Conservation (phyloP, 2,888 invertebrate species). For the Acholoe squamosa region DNA sequence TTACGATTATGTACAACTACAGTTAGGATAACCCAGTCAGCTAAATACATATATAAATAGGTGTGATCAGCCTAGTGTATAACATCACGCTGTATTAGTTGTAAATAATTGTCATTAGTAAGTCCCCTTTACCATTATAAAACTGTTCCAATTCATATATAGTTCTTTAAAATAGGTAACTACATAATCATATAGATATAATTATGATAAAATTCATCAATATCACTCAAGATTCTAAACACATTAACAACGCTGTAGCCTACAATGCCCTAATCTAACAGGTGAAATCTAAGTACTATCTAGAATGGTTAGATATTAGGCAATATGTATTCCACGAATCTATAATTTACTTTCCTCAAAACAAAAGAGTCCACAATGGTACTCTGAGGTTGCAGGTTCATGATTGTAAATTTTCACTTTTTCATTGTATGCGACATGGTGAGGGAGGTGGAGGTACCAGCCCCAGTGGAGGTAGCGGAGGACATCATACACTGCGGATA, state of each 20-base stretch:
- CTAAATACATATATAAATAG: neutral
- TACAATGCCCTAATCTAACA: neutral
- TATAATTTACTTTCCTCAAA: no score
- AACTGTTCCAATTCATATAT: no score
- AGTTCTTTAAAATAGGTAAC: neutral
- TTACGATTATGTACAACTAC: slow-evolving; percentile 8
- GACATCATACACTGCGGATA: slow-evolving; percentile 49
- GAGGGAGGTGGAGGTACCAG: neutral
- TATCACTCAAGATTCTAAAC: slow-evolving; percentile 18
- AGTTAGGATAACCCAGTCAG: slow-evolving; percentile 2
- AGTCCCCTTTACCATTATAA: neutral
- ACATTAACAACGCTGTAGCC: neutral
- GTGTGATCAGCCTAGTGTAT: neutral
- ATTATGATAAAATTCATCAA: neutral
- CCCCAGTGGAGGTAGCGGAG: neutral
- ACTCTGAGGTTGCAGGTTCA: neutral
- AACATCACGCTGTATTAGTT: slow-evolving; percentile 20
- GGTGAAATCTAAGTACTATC: neutral
- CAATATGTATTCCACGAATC: no score
- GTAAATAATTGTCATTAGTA: neutral
- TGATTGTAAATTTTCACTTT: neutral
- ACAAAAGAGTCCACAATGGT: no score
- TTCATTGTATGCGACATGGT: slow-evolving; percentile 20
- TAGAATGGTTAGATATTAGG: slow-evolving; percentile 9
- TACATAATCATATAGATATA: neutral